These are phyloP conservation scores for Neopipo cinnamomea DNA, from an alignment of 2,113 vertebrate genomes.

Conservation along the genomic window DNA sequence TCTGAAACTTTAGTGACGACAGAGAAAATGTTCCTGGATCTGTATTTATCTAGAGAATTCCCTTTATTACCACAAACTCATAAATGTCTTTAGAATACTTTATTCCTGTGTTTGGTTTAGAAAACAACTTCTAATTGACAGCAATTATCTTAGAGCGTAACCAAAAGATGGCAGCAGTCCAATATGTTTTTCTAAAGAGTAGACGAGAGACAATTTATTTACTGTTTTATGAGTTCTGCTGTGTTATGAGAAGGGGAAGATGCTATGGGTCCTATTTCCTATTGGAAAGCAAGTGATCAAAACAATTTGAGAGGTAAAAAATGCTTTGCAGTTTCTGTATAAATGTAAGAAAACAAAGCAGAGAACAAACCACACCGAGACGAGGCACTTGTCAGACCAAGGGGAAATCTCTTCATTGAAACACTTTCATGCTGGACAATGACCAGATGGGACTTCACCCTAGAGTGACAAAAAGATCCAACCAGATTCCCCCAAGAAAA, in stretches of 20 bases:
- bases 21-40: background rate
- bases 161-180: conserved; percentile 23
- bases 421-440: background rate
- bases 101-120: conserved; percentile 6
- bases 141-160: background rate
- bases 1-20: background rate
- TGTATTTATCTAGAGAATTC: background rate
- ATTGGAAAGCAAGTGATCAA: background rate
- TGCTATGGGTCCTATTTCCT: background rate
- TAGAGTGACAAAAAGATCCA: background rate
- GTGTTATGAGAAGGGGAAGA: background rate
- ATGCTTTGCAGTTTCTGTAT: background rate
- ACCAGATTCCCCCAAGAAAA: fast-evolving
- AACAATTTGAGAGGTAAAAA: background rate
- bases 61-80: background rate
- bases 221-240: background rate
- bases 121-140: background rate
- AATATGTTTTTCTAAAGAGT: background rate
- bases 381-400: background rate
- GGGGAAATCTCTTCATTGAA: background rate
- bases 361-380: background rate
- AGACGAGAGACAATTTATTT: background rate
- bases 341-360: background rate
- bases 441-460: background rate
- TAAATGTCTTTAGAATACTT: background rate